phyloP scores from a whole-genome alignment of 2,113 vertebrate genomes.

The Stegostoma tigrinum region DNA sequence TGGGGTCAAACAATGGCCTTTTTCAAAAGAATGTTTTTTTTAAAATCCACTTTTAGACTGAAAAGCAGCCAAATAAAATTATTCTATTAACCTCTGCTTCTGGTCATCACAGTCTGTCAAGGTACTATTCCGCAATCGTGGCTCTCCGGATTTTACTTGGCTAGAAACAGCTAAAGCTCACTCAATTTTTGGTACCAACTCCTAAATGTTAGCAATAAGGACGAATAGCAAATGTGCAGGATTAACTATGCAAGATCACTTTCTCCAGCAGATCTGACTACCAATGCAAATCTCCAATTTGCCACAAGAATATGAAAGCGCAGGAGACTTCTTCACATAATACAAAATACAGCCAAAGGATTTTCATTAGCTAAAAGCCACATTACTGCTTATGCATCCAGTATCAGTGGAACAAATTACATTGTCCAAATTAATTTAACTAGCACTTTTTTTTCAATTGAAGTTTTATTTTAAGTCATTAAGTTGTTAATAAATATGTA shows the following conservation, averaged over 20 bases:
- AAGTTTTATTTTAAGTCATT: not conserved
- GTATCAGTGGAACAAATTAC: not conserved
- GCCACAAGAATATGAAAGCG: not conserved
- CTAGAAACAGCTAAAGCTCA: too few relatives aligned
- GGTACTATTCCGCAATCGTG: too few relatives aligned
- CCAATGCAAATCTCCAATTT: not conserved
- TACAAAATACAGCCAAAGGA: not conserved
- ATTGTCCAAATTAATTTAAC: slow-evolving; percentile 12
- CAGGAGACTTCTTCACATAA: not conserved
- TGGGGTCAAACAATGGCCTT: too few relatives aligned
- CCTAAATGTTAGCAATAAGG: too few relatives aligned
- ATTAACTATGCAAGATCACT: not conserved
- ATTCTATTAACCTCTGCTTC: too few relatives aligned
- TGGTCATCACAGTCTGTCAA: too few relatives aligned
- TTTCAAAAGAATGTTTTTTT: too few relatives aligned
- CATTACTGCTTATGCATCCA: not conserved
- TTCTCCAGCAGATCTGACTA: not conserved
- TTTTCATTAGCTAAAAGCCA: slow-evolving; percentile 31
- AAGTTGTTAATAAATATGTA: not conserved
- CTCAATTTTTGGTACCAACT: too few relatives aligned
- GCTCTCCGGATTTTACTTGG: too few relatives aligned
- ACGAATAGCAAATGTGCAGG: not conserved
- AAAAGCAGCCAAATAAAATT: too few relatives aligned
- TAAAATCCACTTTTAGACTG: too few relatives aligned
- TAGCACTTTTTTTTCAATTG: not conserved